phyloP scores from a whole-genome alignment of 2,797 vertebrate genomes.

The Neosalanx taihuensis region DNA sequence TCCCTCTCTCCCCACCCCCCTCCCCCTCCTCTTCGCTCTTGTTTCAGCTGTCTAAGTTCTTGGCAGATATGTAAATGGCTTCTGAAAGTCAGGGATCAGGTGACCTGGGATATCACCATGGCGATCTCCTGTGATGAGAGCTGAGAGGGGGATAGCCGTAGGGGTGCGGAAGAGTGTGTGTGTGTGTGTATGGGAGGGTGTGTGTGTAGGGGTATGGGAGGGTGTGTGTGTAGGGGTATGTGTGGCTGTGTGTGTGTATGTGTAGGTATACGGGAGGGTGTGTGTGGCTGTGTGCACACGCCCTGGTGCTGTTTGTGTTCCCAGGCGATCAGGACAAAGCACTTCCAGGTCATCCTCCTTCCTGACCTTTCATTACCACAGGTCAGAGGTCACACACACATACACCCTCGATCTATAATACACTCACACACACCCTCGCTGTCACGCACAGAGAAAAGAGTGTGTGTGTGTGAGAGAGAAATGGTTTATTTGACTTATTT shows the following conservation, averaged over 20 bases:
- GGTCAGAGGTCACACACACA: slow-evolving; percentile 40
- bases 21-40: slow-evolving; percentile 38
- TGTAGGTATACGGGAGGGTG: neutral
- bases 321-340: slow-evolving; percentile 65
- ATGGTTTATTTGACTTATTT: slow-evolving; percentile 14
- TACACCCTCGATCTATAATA: neutral
- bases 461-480: neutral
- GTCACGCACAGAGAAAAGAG: neutral
- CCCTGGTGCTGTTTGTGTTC: slow-evolving; percentile 63
- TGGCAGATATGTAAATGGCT: slow-evolving; percentile 59
- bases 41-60: slow-evolving; percentile 58
- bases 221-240: neutral
- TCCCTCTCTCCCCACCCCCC: slow-evolving; percentile 7
- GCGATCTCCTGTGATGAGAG: slow-evolving; percentile 54
- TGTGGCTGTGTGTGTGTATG: neutral
- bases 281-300: slow-evolving; percentile 60
- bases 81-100: slow-evolving; percentile 55
- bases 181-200: slow-evolving; percentile 2
- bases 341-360: slow-evolving; percentile 63
- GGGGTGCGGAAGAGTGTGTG: neutral
- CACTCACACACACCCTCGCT: too few relatives aligned
- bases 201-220: neutral
- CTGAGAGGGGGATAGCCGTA: slow-evolving; percentile 6
- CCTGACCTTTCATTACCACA: slow-evolving; percentile 64
- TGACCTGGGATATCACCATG: slow-evolving; percentile 52